These are phyloP conservation scores for Dastarcus helophoroides DNA, from an alignment of 2,888 invertebrate species.

Conservation along the genomic window DNA sequence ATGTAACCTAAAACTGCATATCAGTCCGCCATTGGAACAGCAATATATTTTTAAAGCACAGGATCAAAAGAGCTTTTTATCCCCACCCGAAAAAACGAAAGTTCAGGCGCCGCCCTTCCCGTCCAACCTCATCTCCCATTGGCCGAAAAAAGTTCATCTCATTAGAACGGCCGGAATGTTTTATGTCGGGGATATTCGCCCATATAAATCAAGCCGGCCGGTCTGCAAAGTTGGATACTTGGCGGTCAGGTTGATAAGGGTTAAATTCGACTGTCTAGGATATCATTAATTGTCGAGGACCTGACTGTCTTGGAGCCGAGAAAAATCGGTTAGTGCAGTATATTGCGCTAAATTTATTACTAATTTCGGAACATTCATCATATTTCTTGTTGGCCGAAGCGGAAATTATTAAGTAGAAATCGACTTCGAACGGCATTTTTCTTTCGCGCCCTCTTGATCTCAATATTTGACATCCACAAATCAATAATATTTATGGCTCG, in stretches of 20 bases:
- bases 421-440: too few relatives aligned
- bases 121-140: slow-evolving; percentile 27
- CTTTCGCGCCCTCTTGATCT: too few relatives aligned
- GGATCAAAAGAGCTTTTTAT: slow-evolving; percentile 34
- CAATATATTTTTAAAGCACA: slow-evolving; percentile 37
- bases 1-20: slow-evolving; percentile 35
- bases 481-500: too few relatives aligned
- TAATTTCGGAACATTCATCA: too few relatives aligned
- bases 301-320: slow-evolving; percentile 29
- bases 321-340: slow-evolving; percentile 30
- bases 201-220: slow-evolving; percentile 33
- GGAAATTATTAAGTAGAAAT: too few relatives aligned
- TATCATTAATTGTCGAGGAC: slow-evolving; percentile 31
- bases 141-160: slow-evolving; percentile 39
- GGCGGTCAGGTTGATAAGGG: slow-evolving; percentile 21
- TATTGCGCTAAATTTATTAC: slow-evolving; percentile 25
- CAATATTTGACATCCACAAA: too few relatives aligned
- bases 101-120: slow-evolving; percentile 27
- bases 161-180: slow-evolving; percentile 38
- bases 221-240: slow-evolving; percentile 15
- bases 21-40: slow-evolving; percentile 37
- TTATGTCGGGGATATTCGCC: slow-evolving; percentile 34
- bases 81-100: slow-evolving; percentile 32
- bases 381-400: neutral
- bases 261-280: slow-evolving; percentile 21